Evolutionary conservation across 2,113 vertebrate species (phyloP).

Genomic region (Rhea pennata): DNA sequence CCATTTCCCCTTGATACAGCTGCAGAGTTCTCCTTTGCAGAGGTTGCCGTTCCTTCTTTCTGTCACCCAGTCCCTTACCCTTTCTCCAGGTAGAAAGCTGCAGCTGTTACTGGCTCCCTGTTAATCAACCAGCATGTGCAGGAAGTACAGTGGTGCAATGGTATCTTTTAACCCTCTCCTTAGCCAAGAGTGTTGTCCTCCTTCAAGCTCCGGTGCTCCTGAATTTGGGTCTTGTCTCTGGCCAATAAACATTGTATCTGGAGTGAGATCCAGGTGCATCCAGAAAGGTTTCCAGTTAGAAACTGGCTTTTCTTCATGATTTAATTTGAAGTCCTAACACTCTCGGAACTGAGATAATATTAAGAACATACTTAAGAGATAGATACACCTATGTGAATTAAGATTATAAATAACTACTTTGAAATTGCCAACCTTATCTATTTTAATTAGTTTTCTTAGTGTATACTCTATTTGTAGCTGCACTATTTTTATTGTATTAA

Average conservation of each 20-base stretch:
- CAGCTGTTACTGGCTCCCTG: neutral
- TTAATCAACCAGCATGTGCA: neutral
- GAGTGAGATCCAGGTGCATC: neutral
- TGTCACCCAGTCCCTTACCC: neutral
- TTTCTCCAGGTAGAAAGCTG: neutral
- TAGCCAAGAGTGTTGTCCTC: fast-evolving
- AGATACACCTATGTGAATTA: neutral
- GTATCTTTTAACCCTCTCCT: neutral
- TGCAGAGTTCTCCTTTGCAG: neutral
- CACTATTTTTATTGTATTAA: neutral
- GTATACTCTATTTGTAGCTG: neutral
- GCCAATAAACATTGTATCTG: neutral
- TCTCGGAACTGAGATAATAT: neutral
- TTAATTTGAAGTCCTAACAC: neutral
- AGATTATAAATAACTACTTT: neutral
- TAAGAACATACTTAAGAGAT: neutral
- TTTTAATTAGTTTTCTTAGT: neutral
- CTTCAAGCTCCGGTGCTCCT: neutral
- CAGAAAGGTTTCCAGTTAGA: neutral
- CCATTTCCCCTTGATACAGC: neutral
- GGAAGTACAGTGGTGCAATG: neutral
- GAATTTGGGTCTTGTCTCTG: neutral
- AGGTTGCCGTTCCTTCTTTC: neutral
- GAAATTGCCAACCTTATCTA: neutral
- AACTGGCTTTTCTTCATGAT: neutral